Base-by-base conservation (phyloP, 2,888 invertebrate genomes). In the Sphaerophoria taeniata region DNA sequence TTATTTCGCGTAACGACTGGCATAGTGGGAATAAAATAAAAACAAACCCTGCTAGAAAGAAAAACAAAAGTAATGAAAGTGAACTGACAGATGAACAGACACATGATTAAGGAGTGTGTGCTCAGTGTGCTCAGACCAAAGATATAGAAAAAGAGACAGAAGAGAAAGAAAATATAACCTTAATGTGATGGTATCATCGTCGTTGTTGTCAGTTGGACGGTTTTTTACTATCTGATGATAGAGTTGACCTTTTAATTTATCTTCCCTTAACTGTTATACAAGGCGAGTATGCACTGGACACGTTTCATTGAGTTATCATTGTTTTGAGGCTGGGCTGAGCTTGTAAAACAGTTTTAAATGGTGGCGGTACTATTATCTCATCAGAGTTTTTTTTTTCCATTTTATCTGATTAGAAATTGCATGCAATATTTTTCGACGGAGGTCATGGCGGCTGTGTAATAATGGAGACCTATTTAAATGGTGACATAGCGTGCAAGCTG, bases 241-340 rank as follows among this genome's bases (percentile, higher is more conserved):
- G 12, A 53, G 39, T 67, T 67, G 83, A 78, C 83, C 83, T 83
- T 78, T 83, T 70, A 78, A 83, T 83, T 78, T 70, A 43, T 36
- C 78, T 81, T 82, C 76, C 67, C 60, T 77, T 72, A 55, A 24
- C 47, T 47, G 60, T 36, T 16, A 61, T 55, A 36, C 16, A 43
- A 43, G 12, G 4, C 43, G 43, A 3, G 16, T 24, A 36, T 60
- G 60, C 4, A 39, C 36, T 58, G 39, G 43, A 12, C 24, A 60
- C 2, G 12, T 43, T 43, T 39, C 1, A 9, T 12, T 1, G 39
- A 24, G 12, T 33, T 60, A 31, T 71, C 24, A 71, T 60, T 14
- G 33, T 9, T 11, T 3, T 9, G 24, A 24, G 39, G 45, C 47
- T 56, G 58, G 43, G 51, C 58, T 33, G 31, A 75, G 69, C 56